Conservation (phyloP, 2,888 invertebrate genomes). For the Geophilus truncorum region DNA sequence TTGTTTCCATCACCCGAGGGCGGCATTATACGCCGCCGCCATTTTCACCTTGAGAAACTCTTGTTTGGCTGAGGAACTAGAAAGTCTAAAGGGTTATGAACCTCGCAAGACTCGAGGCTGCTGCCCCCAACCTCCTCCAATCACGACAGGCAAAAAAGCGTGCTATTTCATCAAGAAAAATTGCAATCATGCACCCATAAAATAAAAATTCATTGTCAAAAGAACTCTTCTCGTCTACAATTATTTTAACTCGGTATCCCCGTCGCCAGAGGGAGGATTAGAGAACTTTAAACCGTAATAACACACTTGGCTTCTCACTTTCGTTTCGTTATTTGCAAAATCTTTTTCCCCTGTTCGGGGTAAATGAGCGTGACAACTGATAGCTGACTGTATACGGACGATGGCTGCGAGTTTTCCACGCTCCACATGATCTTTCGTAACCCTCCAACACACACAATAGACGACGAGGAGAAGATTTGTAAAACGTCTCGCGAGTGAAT, state of each 20-base stretch:
- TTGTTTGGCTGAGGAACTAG: neutral
- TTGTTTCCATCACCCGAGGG: constrained; percentile 27
- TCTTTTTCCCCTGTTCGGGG: neutral
- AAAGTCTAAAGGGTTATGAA: constrained; percentile 16
- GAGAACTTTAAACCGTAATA: neutral
- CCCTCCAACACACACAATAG: neutral
- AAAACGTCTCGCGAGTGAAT: neutral
- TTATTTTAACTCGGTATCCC: neutral
- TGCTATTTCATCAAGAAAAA: neutral
- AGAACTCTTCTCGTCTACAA: neutral
- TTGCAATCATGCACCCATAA: neutral
- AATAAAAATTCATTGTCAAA: constrained; percentile 27
- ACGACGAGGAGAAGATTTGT: neutral
- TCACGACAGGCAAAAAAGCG: neutral
- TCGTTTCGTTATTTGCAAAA: neutral
- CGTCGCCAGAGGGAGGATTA: neutral
- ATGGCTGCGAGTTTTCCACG: neutral
- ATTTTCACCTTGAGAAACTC: constrained; percentile 28
- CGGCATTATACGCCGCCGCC: neutral
- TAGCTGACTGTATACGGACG: neutral
- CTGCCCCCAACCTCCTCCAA: neutral
- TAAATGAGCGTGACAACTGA: neutral
- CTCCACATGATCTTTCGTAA: neutral
- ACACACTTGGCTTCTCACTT: neutral
- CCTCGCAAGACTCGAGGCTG: neutral